Base-by-base conservation (phyloP, 92 coral and sea anemone species). In the Palythoa grandis region DNA sequence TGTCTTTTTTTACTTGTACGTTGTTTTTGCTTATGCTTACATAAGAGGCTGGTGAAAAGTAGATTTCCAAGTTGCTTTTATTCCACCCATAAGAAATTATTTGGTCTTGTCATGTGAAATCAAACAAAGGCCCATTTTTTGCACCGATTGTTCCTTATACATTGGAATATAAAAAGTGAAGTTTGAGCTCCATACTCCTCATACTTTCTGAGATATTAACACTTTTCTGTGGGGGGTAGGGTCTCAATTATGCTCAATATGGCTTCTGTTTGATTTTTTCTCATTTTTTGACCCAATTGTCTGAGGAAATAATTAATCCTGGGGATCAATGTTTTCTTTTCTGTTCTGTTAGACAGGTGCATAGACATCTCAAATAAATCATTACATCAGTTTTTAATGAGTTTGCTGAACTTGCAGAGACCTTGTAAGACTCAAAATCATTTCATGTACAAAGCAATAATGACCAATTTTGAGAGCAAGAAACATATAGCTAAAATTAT, bases 1-100 rank as follows among this genome's bases (percentile, higher is more conserved):
- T 70, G 52, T 29, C 50, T 70, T 70, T 24, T 70, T 70, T 37
- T 48, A 70, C 74, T 70, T 70, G 50, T 70, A 70, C 24, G 74
- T 70, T 70, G 71, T 67, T 70, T 70, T 70, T 70, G 74, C 74
- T 70, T 25, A 70, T 70, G 74, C 47, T 70, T 70, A 70, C 75
- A 70, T 68, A 68, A 68, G 72, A 68, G 72, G 39, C 75, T 50
- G 20, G 52, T 70, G 52, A 70, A 70, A 70, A 70, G 52, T 70
- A 35, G 75, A 29, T 70, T 70, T 70, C 52, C 75, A 70, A 70
- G 50, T 70, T 29, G 75, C 13, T 70, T 70, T 70, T 70, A 70
- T 70, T 37, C 50, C 75, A 70, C 75, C 75, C 75, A 71, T 71
- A 3, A 71, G 53, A 71, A 71, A 71, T 52, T 71, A 72, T 39